Conservation (phyloP, 2,797 vertebrate genomes). For the Coreius guichenoti region DNA sequence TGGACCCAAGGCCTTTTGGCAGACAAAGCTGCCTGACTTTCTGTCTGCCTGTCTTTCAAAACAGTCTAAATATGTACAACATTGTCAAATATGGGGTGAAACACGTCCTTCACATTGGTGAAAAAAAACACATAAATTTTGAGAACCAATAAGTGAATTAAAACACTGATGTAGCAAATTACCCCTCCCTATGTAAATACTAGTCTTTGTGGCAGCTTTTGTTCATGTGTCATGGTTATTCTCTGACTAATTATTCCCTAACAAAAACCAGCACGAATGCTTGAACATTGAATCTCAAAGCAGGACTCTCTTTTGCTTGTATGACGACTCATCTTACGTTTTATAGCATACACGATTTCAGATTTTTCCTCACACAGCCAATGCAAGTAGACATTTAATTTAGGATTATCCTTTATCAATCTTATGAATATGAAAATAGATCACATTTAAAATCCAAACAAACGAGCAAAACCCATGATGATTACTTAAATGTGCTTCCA, state of each 20-base stretch:
- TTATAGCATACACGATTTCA: background rate
- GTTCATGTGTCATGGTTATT: background rate
- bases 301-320: background rate
- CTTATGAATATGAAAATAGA: background rate
- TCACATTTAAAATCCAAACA: constrained; percentile 22
- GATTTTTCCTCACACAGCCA: background rate
- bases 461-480: background rate
- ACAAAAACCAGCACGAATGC: constrained; percentile 5
- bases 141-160: constrained; percentile 5
- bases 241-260: background rate
- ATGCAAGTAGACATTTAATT: constrained; percentile 3
- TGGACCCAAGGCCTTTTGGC: constrained; percentile 28
- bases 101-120: constrained; percentile 4
- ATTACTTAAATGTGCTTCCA: constrained; percentile 11
- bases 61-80: constrained; percentile 21
- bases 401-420: background rate
- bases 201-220: background rate
- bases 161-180: background rate
- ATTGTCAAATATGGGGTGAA: constrained; percentile 2
- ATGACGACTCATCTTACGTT: background rate
- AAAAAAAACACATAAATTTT: background rate
- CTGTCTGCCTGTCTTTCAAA: constrained; percentile 25
- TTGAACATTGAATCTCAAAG: background rate
- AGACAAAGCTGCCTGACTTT: constrained; percentile 8
- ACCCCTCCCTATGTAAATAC: background rate